Evolutionary conservation across 2,113 vertebrate genomes (phyloP).

Genomic region (Neomonachus schauinslandi): DNA sequence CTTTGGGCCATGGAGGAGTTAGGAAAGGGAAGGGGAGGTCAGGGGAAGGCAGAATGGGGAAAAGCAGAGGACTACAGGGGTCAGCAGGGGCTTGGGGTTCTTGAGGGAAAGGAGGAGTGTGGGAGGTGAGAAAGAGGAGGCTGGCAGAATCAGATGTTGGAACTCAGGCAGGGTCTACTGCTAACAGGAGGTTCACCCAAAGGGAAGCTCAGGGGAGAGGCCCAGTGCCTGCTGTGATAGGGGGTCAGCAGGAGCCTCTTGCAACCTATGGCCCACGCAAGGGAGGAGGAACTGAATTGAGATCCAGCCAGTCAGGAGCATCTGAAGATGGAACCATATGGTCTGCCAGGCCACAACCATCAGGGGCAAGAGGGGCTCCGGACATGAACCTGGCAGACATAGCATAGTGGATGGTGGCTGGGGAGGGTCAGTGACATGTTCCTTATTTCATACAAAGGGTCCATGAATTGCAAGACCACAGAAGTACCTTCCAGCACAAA

Average conservation of each 20-base stretch:
- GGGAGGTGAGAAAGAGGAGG: background rate
- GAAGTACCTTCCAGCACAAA: background rate
- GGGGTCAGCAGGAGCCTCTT: background rate
- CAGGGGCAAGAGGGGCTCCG: background rate
- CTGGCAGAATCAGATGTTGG: background rate
- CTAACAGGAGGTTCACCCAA: background rate
- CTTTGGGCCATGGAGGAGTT: background rate
- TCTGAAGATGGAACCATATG: fast-evolving
- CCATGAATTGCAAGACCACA: background rate
- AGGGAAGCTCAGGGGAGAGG: background rate
- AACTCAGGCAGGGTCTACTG: background rate
- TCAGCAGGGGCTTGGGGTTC: background rate
- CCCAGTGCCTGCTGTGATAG: too few relatives aligned
- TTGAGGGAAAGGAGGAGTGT: background rate
- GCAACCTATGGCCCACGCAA: background rate
- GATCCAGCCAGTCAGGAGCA: background rate
- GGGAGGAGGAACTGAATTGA: background rate
- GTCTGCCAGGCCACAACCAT: background rate
- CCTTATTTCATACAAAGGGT: too few relatives aligned
- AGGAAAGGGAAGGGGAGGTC: background rate
- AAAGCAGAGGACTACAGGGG: background rate
- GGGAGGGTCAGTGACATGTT: background rate
- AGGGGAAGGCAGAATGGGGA: background rate
- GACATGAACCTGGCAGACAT: background rate
- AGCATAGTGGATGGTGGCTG: background rate